These are phyloP conservation scores for Mythimna pallens DNA, from an alignment of 2,888 invertebrate species.

Conservation along the genomic window DNA sequence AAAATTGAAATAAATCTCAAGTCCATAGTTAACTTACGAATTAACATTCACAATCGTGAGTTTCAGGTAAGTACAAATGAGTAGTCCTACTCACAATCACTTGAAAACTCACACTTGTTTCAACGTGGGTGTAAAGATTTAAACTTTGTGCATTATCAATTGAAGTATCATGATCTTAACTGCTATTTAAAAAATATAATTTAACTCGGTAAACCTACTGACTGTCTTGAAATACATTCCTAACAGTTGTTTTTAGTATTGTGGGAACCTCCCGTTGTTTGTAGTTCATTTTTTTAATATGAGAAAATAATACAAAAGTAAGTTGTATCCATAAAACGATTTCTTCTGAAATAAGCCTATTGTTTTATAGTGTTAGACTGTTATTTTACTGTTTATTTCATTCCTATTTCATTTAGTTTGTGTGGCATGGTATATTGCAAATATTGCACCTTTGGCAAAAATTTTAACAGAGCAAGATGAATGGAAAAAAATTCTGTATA, in stretches of 20 bases:
- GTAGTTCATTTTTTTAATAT: neutral
- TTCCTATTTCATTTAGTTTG: neutral
- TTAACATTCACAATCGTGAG: too few species aligned
- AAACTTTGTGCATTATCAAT: neutral
- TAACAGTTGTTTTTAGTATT: slow-evolving; percentile 14
- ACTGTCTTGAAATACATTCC: slow-evolving; percentile 10
- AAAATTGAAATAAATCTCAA: too few species aligned
- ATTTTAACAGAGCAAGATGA: too few species aligned
- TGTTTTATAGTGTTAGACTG: slow-evolving; percentile 2
- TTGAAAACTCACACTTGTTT: too few species aligned
- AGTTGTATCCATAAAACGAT: neutral
- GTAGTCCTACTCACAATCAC: too few species aligned
- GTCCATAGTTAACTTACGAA: too few species aligned
- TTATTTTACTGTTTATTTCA: neutral
- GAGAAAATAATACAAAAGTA: slow-evolving; percentile 9
- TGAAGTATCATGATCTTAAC: neutral
- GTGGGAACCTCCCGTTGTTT: slow-evolving; percentile 13
- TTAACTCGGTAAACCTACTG: slow-evolving; percentile 7
- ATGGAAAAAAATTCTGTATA: too few species aligned
- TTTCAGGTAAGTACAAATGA: too few species aligned
- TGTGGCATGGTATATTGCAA: neutral
- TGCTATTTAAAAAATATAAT: neutral
- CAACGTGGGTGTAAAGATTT: too few species aligned
- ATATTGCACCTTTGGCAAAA: too few species aligned
- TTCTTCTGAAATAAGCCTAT: slow-evolving; percentile 4